Percentiles rank a stretch among this genome's conserved stretches.
Evolutionary conservation across 2,113 vertebrate species (phyloP).

Genomic region (Nannobrachium achirus): DNA sequence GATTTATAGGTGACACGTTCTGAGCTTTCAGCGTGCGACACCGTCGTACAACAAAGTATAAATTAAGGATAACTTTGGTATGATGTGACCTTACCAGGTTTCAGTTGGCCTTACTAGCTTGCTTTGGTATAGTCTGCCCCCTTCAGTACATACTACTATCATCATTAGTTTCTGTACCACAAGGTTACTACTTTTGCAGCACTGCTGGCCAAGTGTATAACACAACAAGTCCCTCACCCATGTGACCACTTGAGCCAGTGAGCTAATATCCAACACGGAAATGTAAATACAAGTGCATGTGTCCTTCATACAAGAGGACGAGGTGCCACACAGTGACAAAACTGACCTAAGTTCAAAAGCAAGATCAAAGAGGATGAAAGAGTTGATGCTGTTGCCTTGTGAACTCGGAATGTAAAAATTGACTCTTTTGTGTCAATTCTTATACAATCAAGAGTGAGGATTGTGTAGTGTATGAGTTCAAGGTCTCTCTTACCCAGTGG

Average conservation of each 20-base stretch:
- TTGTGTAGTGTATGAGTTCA: not conserved
- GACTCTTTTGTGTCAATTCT: no score
- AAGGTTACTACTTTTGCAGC: not conserved
- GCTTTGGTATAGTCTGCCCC: not conserved
- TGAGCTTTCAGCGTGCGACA: no score
- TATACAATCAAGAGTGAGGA: not conserved
- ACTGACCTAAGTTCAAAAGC: no score
- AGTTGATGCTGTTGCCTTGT: not conserved
- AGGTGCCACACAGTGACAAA: no score
- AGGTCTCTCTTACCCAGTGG: slow-evolving; percentile 87
- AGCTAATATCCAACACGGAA: not conserved
- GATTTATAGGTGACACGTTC: no score
- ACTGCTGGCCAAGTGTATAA: not conserved
- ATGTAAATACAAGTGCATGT: not conserved
- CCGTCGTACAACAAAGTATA: no score
- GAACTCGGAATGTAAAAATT: no score
- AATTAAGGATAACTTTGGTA: not conserved
- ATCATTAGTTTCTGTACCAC: not conserved
- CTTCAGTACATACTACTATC: slow-evolving; percentile 7
- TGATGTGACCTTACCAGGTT: slow-evolving; percentile 54
- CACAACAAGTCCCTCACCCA: no score
- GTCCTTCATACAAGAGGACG: not conserved
- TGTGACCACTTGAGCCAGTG: not conserved
- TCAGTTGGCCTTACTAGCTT: slow-evolving; percentile 21
- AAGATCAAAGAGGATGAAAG: not conserved